Evolutionary conservation across 1,140 invertebrate genomes (phyloP).

Genomic region (Pseudomyrmex pallidus): DNA sequence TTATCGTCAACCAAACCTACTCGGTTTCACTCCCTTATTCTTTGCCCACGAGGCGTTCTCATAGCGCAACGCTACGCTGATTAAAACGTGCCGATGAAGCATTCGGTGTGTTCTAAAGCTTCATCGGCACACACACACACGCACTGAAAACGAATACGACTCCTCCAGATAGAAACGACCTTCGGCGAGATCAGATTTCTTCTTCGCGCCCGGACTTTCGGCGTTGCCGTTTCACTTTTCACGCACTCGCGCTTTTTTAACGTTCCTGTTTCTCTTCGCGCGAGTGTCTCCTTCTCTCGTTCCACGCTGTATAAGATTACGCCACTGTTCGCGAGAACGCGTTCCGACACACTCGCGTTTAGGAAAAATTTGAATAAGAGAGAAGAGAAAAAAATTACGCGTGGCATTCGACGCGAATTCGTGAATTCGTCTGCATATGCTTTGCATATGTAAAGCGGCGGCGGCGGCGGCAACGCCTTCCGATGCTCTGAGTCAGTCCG

Average conservation of each 20-base stretch:
- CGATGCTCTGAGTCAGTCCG: conserved; percentile 9
- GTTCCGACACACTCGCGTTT: conserved; percentile 4
- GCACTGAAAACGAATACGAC: conserved; percentile 39
- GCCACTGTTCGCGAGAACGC: background rate
- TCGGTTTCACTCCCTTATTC: background rate
- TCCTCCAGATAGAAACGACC: conserved; percentile 29
- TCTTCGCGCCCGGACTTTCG: conserved; percentile 31
- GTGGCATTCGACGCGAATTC: conserved; percentile 6
- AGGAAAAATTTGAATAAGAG: background rate
- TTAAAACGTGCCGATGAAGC: conserved; percentile 42
- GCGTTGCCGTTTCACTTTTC: conserved; percentile 53
- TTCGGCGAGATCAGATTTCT: conserved; percentile 61
- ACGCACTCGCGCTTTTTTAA: conserved; percentile 25
- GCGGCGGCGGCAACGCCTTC: background rate
- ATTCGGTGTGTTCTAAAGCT: conserved; percentile 26
- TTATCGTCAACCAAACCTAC: background rate
- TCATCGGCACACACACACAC: conserved; percentile 9
- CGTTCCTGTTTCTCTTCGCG: background rate
- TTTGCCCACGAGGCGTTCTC: background rate
- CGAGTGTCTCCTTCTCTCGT: conserved; percentile 11
- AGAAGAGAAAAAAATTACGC: background rate
- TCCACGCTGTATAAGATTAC: conserved; percentile 24
- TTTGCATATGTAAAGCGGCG: conserved; percentile 47
- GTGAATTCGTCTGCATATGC: conserved; percentile 11
- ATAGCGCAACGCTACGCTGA: conserved; percentile 13